Conservation (phyloP, 53 echinoderm and acorn worm genomes). For the Holothuria leucospilota region DNA sequence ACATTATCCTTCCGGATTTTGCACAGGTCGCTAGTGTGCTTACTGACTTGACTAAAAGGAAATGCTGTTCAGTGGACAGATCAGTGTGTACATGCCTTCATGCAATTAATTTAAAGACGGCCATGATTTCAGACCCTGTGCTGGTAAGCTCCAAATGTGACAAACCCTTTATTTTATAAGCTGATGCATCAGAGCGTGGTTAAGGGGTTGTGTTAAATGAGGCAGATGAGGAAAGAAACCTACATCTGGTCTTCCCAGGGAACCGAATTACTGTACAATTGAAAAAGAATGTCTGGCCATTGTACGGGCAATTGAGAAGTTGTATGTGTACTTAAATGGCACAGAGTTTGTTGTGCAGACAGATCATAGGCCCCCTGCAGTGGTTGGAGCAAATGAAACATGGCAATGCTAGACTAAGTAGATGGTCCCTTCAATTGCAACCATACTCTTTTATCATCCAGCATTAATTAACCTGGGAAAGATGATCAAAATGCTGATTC, state of each 20-base stretch:
- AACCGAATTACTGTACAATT: conserved; percentile 54
- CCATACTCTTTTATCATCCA: conserved; percentile 46
- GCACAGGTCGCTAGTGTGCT: conserved; percentile 58
- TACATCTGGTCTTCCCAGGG: conserved; percentile 42
- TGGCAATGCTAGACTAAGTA: conserved; percentile 50
- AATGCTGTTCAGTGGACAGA: conserved; percentile 55
- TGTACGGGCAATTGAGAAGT: conserved; percentile 62
- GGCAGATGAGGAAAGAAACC: conserved; percentile 29
- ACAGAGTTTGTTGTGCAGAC: conserved; percentile 52
- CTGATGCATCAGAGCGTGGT: conserved; percentile 69
- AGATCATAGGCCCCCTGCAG: conserved; percentile 63
- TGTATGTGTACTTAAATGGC: conserved; percentile 65
- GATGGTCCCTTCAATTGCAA: conserved; percentile 69
- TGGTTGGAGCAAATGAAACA: conserved; percentile 54
- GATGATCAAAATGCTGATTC: no score
- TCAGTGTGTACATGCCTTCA: conserved; percentile 53
- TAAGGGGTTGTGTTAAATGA: conserved; percentile 64
- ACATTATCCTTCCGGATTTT: conserved; percentile 55
- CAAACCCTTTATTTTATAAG: conserved; percentile 54
- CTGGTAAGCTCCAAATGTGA: conserved; percentile 48
- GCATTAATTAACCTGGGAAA: conserved; percentile 58
- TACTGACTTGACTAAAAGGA: conserved; percentile 67
- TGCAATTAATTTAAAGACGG: conserved; percentile 19
- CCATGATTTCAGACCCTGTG: conserved; percentile 35
- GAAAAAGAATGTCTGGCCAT: conserved; percentile 80